Conservation (phyloP, 1,140 invertebrate species). For the Colletes latitarsis region DNA sequence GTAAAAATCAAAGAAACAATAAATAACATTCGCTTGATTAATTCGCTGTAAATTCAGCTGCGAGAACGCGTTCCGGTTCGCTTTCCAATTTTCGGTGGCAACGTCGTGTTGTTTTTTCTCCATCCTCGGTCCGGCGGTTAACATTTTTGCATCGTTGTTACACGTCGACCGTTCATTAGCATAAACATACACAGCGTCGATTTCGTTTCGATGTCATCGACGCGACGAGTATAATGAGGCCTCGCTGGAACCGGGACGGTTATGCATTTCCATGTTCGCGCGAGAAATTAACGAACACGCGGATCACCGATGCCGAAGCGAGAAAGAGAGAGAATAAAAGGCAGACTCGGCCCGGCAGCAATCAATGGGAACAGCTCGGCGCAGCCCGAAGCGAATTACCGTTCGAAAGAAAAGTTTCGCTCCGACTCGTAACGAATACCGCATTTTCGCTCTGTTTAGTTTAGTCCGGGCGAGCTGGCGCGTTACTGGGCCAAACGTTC, state of each 20-base stretch:
- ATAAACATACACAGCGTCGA: background rate
- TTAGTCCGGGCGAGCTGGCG: constrained; percentile 21
- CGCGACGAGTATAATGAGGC: background rate
- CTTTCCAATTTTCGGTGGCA: background rate
- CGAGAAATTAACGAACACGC: constrained; percentile 25
- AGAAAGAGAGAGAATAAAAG: background rate
- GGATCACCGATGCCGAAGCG: background rate
- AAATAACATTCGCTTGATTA: too few relatives aligned
- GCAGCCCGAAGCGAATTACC: constrained; percentile 40
- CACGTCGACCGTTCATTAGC: background rate
- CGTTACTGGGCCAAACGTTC: constrained; percentile 42
- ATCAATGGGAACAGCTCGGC: constrained; percentile 35
- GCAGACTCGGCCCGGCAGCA: background rate
- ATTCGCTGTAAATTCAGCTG: background rate
- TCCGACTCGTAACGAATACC: constrained; percentile 51
- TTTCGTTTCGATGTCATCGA: background rate
- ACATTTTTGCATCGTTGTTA: background rate
- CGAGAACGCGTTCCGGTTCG: background rate
- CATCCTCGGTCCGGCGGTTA: background rate
- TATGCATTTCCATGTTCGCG: constrained; percentile 14
- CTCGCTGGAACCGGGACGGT: background rate
- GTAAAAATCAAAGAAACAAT: too few relatives aligned
- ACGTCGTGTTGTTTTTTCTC: background rate
- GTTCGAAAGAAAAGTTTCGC: constrained; percentile 52
- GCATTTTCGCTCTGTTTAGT: constrained; percentile 56